These are phyloP conservation scores for Muscicapa comitata DNA, from an alignment of 2,797 vertebrate genomes.

Conservation along the genomic window DNA sequence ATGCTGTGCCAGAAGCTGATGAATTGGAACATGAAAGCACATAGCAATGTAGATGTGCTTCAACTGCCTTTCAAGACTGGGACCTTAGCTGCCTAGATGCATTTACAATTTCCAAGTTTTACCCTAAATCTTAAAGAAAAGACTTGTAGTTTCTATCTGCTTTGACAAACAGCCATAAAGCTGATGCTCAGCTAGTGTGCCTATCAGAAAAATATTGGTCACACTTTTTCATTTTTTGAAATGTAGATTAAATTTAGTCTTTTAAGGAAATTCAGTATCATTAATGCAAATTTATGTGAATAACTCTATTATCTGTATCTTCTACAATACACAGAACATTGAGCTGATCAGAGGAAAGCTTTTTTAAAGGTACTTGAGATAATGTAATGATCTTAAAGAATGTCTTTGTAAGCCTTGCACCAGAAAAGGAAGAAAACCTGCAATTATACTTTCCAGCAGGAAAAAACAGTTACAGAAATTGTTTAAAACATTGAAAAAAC, in stretches of 20 bases:
- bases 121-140: background rate
- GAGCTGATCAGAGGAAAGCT: conserved; percentile 2
- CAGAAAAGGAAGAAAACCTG: background rate
- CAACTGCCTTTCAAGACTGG: background rate
- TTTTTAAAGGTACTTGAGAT: background rate
- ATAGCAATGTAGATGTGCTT: background rate
- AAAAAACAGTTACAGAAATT: background rate
- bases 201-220: background rate
- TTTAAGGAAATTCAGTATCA: background rate
- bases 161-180: background rate
- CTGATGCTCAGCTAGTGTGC: background rate
- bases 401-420: conserved; percentile 1
- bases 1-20: background rate
- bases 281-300: conserved; percentile 54
- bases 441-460: background rate
- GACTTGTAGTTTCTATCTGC: background rate
- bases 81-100: background rate
- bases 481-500: background rate
- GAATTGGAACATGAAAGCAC: background rate
- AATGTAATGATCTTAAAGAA: conserved; percentile 16
- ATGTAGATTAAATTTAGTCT: background rate
- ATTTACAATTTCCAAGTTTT: background rate
- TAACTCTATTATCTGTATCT: background rate
- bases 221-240: background rate
- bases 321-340: background rate